Conservation (phyloP, 2,797 vertebrate species). For the Threskiornis aethiopicus region DNA sequence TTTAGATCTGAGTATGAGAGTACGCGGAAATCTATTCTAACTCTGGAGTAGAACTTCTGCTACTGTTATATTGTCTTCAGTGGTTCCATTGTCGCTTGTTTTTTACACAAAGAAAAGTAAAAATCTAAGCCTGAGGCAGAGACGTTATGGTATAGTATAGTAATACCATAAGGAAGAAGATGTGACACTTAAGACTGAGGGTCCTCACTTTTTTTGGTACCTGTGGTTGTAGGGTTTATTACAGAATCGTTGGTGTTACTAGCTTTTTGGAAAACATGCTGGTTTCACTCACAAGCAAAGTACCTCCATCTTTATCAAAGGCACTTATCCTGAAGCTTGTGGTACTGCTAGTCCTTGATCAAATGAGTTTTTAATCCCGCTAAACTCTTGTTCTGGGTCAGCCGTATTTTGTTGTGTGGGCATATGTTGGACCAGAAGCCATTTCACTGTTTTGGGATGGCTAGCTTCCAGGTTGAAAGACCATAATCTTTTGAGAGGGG, state of each 20-base stretch:
- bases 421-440: constrained; percentile 23
- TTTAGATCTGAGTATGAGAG: constrained; percentile 50
- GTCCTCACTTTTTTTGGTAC: background rate
- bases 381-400: constrained; percentile 14
- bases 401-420: background rate
- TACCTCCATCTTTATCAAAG: constrained; percentile 7
- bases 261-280: background rate
- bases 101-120: background rate
- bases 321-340: constrained; percentile 5
- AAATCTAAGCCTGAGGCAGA: background rate
- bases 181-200: background rate
- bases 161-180: background rate
- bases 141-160: background rate
- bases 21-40: constrained; percentile 41
- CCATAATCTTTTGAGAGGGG: background rate
- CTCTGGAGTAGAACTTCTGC: constrained; percentile 45
- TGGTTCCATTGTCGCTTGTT: background rate
- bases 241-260: background rate
- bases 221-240: background rate
- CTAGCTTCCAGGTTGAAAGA: constrained; percentile 41
- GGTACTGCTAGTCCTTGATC: constrained; percentile 15
- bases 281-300: background rate
- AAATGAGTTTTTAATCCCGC: constrained; percentile 20
- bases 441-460: constrained; percentile 5
- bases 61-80: constrained; percentile 15